Base-by-base conservation (phyloP, 2,888 invertebrate genomes). In the Unio pictorum region DNA sequence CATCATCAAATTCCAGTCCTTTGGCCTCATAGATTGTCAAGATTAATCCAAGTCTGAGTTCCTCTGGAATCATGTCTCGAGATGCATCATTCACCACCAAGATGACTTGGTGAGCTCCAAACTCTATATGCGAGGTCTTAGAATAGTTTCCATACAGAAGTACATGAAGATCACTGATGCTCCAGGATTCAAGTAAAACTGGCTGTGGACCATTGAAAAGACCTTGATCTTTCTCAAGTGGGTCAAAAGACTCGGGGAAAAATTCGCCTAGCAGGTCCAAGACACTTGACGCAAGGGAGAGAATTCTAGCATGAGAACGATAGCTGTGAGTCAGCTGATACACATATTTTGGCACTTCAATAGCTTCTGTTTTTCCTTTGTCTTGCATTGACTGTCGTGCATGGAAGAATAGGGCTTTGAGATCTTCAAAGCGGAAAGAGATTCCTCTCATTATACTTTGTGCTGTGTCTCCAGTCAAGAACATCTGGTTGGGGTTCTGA, bases 371-470 rank as follows among this genome's bases (percentile, higher is more conserved):
- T 70, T 78, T 79, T 2, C 80, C 78, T 67, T 74, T 70, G 7
- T 76, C 77, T 23, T 75, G 75, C 68, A 82, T 74, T 1, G 83
- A 79, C 34, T 81, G 64, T 61, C 77, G 76, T 23, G 83, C 84
- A 71, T 84, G 82, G 75, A 74, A 83, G 73, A 87, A 87, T 26
- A 87, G 75, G 0, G 84, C 81, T 18, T 76, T 78, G 7, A 87
- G 79, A 66, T 87, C 87, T 67, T 78, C 79, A 72, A 87, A 87
- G 18, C 87, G 78, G 76, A 87, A 87, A 0, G 86, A 75, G 23
- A 87, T 83, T 17, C 87, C 87, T 26, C 86, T 67, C 87, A 87
- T 87, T 67, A 87, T 87, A 69, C 84, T 84, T 74, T 87, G 87
- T 1, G 87, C 87, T 23, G 87, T 83, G 79, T 87, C 82, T 59